phyloP scores from a whole-genome alignment of 2,113 vertebrate species.

The Planiliza haematocheilus region DNA sequence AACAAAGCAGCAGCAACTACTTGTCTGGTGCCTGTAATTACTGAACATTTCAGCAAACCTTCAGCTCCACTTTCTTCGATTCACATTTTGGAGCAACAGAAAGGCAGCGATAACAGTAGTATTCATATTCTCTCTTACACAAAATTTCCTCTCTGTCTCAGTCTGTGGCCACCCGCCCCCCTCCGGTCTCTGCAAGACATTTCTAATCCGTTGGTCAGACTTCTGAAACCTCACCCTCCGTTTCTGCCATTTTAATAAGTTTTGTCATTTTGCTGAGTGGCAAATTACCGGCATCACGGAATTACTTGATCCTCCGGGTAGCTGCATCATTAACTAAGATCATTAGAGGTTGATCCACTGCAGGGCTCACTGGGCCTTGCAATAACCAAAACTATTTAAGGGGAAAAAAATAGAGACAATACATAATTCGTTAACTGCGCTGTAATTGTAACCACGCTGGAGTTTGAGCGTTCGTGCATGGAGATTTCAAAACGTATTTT shows the following conservation, averaged over 20 bases:
- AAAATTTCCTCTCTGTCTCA: no score
- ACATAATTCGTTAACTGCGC: background rate
- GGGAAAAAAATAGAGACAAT: background rate
- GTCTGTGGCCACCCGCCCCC: no score
- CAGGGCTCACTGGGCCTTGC: slow-evolving; percentile 1
- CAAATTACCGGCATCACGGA: slow-evolving; percentile 17
- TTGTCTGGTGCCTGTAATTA: no score
- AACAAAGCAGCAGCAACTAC: no score
- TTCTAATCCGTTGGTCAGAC: no score
- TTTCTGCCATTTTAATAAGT: slow-evolving; percentile 25
- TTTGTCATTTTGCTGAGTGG: slow-evolving; percentile 14
- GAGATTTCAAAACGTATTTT: slow-evolving; percentile 7
- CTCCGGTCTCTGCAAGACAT: no score
- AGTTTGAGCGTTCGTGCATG: background rate
- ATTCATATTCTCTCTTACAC: no score
- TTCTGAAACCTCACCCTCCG: slow-evolving; percentile 14
- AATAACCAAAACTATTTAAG: slow-evolving; percentile 4
- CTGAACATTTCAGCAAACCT: no score
- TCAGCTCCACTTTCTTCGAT: no score
- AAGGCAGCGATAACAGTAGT: no score
- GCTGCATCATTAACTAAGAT: slow-evolving; percentile 43
- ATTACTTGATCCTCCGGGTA: slow-evolving; percentile 23
- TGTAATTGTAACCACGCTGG: background rate
- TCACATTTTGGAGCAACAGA: no score
- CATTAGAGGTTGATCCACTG: slow-evolving; percentile 31